Conservation (phyloP, 2,797 vertebrate species). For the Remorina albescens region DNA sequence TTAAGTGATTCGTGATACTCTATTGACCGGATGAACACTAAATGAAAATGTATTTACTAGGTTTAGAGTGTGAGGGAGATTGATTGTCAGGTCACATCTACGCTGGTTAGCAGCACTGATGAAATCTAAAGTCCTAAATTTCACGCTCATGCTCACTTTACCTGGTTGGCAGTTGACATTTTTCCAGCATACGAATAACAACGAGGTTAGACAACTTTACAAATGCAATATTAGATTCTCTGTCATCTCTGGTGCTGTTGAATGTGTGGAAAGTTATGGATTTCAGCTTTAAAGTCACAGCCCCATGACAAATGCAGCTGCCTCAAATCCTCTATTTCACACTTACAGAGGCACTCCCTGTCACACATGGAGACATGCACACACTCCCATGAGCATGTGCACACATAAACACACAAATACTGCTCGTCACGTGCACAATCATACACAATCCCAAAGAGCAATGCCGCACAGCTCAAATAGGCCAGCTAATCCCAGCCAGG, state of each 20-base stretch:
- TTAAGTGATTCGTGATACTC: background rate
- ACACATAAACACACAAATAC: constrained; percentile 36
- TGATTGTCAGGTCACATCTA: constrained; percentile 1
- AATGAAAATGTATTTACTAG: no score
- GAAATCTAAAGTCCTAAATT: background rate
- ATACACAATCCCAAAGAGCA: constrained; percentile 71
- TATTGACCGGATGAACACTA: background rate
- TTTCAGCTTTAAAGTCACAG: constrained; percentile 72
- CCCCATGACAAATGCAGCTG: constrained; percentile 73
- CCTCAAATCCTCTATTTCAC: constrained; percentile 77
- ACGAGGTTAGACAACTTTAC: constrained; percentile 36
- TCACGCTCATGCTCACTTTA: constrained; percentile 11
- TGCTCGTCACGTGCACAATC: constrained; percentile 59
- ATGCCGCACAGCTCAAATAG: constrained; percentile 73
- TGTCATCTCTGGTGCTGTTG: constrained; percentile 48
- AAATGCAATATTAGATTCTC: constrained; percentile 39
- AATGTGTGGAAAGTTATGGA: constrained; percentile 64
- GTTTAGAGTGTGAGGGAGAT: background rate
- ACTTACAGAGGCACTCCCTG: constrained; percentile 61
- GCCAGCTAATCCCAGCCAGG: constrained; percentile 77
- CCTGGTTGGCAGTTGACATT: background rate
- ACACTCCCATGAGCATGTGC: constrained; percentile 19
- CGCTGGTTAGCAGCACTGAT: background rate
- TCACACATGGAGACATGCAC: constrained; percentile 37
- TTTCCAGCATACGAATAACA: constrained; percentile 14